Conservation (phyloP, 2,888 invertebrate species). For the Hirudinaria manillensis region DNA sequence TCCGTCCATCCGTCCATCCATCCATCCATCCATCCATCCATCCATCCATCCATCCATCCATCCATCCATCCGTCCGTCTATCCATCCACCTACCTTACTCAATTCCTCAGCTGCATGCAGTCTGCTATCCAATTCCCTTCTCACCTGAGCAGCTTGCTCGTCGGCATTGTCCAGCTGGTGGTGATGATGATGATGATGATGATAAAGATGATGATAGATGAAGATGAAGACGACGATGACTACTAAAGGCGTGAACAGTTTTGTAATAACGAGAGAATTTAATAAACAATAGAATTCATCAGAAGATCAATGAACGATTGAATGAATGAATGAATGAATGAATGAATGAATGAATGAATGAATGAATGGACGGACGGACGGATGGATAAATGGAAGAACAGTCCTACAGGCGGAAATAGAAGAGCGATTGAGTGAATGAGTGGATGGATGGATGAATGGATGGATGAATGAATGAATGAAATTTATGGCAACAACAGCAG, state of each 20-base stretch:
- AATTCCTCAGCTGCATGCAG: constrained; percentile 94
- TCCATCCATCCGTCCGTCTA: background rate
- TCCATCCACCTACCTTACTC: constrained; percentile 67
- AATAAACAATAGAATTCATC: background rate
- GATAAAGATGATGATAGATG: background rate
- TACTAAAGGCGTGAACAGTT: too few species aligned
- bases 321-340: background rate
- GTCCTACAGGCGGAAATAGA: background rate
- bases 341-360: background rate
- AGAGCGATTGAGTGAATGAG: background rate
- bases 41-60: too few species aligned
- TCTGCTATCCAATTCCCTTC: constrained; percentile 94
- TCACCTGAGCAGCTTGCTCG: constrained; percentile 97
- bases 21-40: too few species aligned
- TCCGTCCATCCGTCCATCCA: too few species aligned
- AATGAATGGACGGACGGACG: background rate
- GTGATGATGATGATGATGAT: background rate
- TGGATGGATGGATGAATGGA: background rate
- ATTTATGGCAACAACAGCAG: background rate
- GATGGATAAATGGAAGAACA: background rate
- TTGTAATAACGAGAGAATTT: background rate
- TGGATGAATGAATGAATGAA: background rate
- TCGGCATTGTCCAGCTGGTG: constrained; percentile 91
- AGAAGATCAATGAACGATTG: background rate
- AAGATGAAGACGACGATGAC: background rate